Evolutionary conservation across 2,113 vertebrate genomes (phyloP), one percentile per base, ranked within the genome.

Genomic region (Calonectris borealis): DNA sequence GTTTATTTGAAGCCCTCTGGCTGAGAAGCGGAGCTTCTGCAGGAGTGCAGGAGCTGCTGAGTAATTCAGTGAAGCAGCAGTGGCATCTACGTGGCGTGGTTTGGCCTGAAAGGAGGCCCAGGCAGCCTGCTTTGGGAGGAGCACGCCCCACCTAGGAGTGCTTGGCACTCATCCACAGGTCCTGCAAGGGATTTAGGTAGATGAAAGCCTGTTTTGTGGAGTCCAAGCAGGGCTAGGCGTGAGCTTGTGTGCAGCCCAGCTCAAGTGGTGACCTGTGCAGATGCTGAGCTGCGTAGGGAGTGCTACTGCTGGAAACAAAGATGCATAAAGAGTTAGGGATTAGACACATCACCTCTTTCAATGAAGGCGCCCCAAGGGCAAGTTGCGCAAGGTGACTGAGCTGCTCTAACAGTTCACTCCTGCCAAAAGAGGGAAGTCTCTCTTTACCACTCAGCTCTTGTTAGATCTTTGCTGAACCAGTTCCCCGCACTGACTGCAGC

Each of bases 21-120:
- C 20, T 55, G 60, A 55, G 49, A 29, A 81, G 15, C 31, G 49
- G 46, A 36, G 14, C 32, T 80, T n/a, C 49, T 84, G 38, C 9
- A 19, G 29, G 29, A 34, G 19, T 61, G 12, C 21, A 32, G 92
- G 64, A 71, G 40, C 72, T 91, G 49, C n/a, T n/a, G 71, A 66
- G 32, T 18, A 25, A 29, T 21, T 21, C 49, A 34, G 20, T 55
- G 61, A 60, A 64, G 73, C 65, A 71, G 20, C 55, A 48, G 58
- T 22, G 75, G 14, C 64, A 18, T 27, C 54, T 32, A 1, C 6
- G 0, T 44, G 49, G 20, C 0, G 2, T 32, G 51, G 31, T 34
- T 73, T 80, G 49, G 40, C 26, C n/a, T 60, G 61, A 79, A 42
- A 46, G 22, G 40, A 69, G 46, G 21, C 12, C 1, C 15, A 17